These are phyloP conservation scores for Sclerodermus sp. DNA, from an alignment of 2,888 invertebrate genomes.

Conservation along the genomic window DNA sequence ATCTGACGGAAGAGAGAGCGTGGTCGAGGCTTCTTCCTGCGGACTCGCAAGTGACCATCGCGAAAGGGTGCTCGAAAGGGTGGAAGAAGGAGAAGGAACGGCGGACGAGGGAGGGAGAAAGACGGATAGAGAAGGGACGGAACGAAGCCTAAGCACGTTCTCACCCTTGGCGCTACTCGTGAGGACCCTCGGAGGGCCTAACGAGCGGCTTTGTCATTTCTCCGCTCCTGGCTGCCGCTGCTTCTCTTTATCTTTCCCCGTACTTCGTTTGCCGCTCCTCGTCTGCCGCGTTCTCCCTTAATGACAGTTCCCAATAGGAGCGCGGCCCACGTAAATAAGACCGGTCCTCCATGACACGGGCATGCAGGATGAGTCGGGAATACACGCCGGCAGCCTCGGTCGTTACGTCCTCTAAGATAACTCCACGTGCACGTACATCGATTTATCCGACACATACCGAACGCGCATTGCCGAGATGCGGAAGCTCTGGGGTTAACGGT, in stretches of 20 bases:
- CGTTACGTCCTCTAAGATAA: constrained; percentile 25
- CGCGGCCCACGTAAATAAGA: constrained; percentile 36
- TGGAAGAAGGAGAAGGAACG: constrained; percentile 19
- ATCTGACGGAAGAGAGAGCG: too few relatives aligned
- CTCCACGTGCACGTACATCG: too few relatives aligned
- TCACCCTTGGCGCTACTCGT: constrained; percentile 55
- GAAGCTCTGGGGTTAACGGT: too few relatives aligned
- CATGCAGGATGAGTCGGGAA: constrained; percentile 17
- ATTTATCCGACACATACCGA: too few relatives aligned
- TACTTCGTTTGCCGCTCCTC: constrained; percentile 23
- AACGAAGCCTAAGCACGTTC: constrained; percentile 56
- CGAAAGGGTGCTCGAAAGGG: constrained; percentile 36
- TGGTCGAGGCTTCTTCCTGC: too few relatives aligned
- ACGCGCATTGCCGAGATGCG: too few relatives aligned
- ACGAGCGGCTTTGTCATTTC: constrained; percentile 58
- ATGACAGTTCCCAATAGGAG: constrained; percentile 44
- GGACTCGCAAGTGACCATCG: constrained; percentile 42
- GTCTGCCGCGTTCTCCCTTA: constrained; percentile 38
- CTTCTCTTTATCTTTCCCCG: constrained; percentile 25
- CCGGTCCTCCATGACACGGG: constrained; percentile 18
- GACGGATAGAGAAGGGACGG: constrained; percentile 39
- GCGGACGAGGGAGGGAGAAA: constrained; percentile 17
- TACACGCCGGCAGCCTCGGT: constrained; percentile 20
- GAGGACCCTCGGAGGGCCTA: constrained; percentile 56
- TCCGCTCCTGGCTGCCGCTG: constrained; percentile 25